Percentiles rank a stretch among this genome's conserved stretches.
These are phyloP conservation scores for Terrapene triunguis DNA, from an alignment of 2,113 vertebrate genomes.

Conservation along the genomic window DNA sequence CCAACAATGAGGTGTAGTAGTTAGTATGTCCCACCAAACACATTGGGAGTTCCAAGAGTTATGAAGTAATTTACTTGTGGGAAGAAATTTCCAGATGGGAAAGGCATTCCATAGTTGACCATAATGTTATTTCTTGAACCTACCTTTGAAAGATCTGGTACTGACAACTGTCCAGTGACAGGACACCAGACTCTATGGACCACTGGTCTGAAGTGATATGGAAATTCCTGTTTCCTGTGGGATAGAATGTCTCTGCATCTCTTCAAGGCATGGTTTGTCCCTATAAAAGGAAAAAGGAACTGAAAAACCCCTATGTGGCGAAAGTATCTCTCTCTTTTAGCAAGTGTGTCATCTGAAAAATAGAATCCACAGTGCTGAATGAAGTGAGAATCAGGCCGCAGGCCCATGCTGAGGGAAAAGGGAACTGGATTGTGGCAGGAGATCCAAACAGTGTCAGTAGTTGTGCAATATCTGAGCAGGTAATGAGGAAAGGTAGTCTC, in stretches of 20 bases:
- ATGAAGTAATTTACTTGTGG: neutral
- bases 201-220: neutral
- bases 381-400: neutral
- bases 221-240: neutral
- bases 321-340: neutral
- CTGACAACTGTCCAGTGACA: neutral
- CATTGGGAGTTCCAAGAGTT: no score
- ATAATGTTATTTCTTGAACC: neutral
- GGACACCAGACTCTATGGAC: fast-evolving
- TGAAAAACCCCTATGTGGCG: neutral
- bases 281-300: neutral
- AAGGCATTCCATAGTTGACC: neutral
- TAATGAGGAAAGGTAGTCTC: neutral
- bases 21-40: no score
- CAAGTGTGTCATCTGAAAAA: neutral
- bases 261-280: neutral
- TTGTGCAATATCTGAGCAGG: neutral
- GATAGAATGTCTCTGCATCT: neutral
- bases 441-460: neutral
- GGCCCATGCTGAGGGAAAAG: neutral
- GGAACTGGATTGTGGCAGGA: neutral
- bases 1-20: no score
- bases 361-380: fast-evolving
- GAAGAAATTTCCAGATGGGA: neutral
- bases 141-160: neutral